These are phyloP conservation scores for Collichthys lucidus DNA, from an alignment of 2,113 vertebrate species.

Conservation along the genomic window DNA sequence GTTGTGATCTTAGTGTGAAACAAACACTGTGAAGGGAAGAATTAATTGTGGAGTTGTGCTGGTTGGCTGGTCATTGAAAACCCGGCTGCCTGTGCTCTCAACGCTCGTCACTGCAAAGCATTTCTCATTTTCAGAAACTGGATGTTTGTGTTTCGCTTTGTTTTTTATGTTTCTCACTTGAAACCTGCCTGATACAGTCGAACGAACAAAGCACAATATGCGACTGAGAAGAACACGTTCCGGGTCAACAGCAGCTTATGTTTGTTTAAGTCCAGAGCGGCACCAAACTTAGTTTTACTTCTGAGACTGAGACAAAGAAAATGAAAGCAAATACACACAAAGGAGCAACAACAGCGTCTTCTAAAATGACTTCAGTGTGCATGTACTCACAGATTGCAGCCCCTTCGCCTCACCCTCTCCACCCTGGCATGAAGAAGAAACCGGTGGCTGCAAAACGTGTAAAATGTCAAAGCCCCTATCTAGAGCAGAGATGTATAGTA, in stretches of 20 bases:
- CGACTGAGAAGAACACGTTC: background rate
- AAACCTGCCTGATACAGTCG: slow-evolving; percentile 5
- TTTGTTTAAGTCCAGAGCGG: background rate
- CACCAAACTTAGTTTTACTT: background rate
- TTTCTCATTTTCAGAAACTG: slow-evolving; percentile 4
- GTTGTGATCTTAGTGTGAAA: background rate
- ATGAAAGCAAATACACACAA: background rate
- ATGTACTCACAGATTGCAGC: too few species aligned
- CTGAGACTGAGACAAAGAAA: background rate
- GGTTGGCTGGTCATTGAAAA: slow-evolving; percentile 1
- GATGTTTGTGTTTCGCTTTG: background rate
- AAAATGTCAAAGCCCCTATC: too few species aligned
- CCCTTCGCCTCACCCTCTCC: too few species aligned
- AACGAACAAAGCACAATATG: background rate
- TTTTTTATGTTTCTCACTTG: background rate
- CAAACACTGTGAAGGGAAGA: background rate
- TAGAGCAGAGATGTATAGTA: too few species aligned
- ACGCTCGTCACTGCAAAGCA: background rate
- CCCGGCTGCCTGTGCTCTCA: background rate
- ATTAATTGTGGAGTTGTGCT: background rate
- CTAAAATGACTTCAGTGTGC: too few species aligned
- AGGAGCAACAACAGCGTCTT: too few species aligned
- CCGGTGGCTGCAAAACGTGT: too few species aligned
- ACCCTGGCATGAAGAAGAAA: too few species aligned
- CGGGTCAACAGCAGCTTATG: background rate